Conservation (phyloP, 1,140 invertebrate species). For the Cydia amplana region DNA sequence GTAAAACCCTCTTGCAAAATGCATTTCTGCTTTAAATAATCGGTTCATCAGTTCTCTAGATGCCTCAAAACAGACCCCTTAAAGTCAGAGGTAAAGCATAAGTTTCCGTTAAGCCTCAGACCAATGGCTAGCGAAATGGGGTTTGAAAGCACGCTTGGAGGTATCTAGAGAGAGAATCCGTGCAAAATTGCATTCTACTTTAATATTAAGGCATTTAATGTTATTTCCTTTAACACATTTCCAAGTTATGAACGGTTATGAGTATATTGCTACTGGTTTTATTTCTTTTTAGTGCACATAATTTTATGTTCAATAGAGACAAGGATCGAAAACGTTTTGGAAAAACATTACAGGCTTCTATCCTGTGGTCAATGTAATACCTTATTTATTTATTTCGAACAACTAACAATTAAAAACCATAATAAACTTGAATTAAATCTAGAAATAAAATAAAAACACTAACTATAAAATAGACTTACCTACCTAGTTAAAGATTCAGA, state of each 20-base stretch:
- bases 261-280: not conserved
- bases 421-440: too few relatives aligned
- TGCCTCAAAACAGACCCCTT: not conserved
- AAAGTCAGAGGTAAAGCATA: conserved; percentile 5
- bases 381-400: too few relatives aligned
- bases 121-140: not conserved
- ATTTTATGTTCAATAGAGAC: too few relatives aligned
- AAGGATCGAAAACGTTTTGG: too few relatives aligned
- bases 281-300: not conserved
- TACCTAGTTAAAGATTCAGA: too few relatives aligned
- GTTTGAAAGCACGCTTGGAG: conserved; percentile 1
- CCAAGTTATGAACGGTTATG: not conserved
- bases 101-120: not conserved
- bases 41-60: not conserved
- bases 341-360: too few relatives aligned
- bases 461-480: too few relatives aligned
- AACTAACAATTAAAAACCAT: too few relatives aligned
- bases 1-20: not conserved
- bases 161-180: not conserved
- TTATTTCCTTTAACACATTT: not conserved
- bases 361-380: too few relatives aligned
- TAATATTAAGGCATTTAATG: not conserved
- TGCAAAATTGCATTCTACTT: not conserved
- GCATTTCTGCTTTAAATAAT: not conserved
- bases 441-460: too few relatives aligned